Percentiles rank a stretch among this genome's conserved stretches.
Evolutionary conservation across 64 coral and sea anemone genomes (phyloP).

Genomic region (Pachyseris speciosa): DNA sequence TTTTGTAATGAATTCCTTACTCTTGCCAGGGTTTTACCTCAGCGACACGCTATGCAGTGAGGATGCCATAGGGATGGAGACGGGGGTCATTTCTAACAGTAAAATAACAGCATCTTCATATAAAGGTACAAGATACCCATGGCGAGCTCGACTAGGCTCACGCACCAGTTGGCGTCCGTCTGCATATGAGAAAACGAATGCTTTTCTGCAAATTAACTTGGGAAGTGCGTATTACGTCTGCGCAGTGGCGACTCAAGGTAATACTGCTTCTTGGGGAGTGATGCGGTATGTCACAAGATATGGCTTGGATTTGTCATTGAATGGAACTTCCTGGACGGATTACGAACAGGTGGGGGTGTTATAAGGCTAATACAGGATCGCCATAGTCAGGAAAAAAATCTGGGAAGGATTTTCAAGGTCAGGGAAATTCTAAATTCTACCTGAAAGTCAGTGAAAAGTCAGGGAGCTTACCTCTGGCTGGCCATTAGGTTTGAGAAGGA

Average conservation of each 20-base stretch:
- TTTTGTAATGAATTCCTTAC: neutral
- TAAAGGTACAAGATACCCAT: neutral
- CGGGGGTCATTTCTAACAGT: neutral
- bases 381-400: too few species aligned
- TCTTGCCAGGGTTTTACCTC: neutral
- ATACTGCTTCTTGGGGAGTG: neutral
- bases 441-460: too few species aligned
- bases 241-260: constrained; percentile 58
- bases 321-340: neutral
- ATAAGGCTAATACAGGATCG: too few species aligned
- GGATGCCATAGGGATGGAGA: constrained; percentile 1
- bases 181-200: neutral
- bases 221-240: constrained; percentile 19
- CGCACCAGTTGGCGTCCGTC: constrained; percentile 50
- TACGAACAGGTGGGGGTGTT: neutral
- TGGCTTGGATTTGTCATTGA: neutral
- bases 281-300: neutral
- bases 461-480: too few species aligned
- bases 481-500: too few species aligned
- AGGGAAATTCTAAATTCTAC: too few species aligned
- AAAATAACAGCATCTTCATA: constrained; percentile 55
- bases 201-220: constrained; percentile 67
- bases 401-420: too few species aligned
- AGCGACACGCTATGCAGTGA: neutral
- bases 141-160: constrained; percentile 38